Evolutionary conservation across 2,113 vertebrate species (phyloP).

Genomic region (Hypocryptadius cinnamomeus): DNA sequence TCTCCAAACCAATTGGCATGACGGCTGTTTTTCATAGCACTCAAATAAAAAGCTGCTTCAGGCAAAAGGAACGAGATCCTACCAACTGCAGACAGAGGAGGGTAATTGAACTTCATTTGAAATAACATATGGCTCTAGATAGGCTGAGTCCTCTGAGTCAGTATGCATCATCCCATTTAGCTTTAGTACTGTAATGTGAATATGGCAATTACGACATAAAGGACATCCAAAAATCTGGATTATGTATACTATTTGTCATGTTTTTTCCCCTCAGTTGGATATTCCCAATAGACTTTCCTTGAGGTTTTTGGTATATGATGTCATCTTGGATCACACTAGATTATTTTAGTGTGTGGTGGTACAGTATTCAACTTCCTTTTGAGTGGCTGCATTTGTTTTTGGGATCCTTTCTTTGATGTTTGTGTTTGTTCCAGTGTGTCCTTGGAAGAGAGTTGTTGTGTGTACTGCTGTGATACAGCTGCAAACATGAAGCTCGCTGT

Average conservation of each 20-base stretch:
- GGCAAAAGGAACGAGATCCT: neutral
- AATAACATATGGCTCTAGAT: neutral
- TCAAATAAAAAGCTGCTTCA: conserved; percentile 36
- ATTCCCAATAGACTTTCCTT: neutral
- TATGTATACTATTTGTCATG: neutral
- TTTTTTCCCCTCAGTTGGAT: neutral
- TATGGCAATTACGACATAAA: neutral
- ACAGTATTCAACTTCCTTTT: neutral
- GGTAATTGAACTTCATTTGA: neutral
- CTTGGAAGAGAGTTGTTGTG: neutral
- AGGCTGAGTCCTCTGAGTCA: neutral
- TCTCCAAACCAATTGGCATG: neutral
- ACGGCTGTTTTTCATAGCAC: conserved; percentile 26
- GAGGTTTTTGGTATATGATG: neutral
- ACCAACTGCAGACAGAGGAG: neutral
- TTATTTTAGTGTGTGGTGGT: neutral
- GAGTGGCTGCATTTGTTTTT: neutral
- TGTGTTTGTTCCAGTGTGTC: neutral
- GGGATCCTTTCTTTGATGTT: neutral
- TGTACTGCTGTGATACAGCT: neutral
- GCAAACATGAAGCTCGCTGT: neutral
- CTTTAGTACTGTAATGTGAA: neutral
- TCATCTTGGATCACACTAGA: neutral
- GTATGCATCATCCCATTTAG: neutral
- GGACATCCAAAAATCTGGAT: neutral